These are phyloP conservation scores for Protophormia terraenovae DNA, from an alignment of 2,888 invertebrate genomes.

Conservation along the genomic window DNA sequence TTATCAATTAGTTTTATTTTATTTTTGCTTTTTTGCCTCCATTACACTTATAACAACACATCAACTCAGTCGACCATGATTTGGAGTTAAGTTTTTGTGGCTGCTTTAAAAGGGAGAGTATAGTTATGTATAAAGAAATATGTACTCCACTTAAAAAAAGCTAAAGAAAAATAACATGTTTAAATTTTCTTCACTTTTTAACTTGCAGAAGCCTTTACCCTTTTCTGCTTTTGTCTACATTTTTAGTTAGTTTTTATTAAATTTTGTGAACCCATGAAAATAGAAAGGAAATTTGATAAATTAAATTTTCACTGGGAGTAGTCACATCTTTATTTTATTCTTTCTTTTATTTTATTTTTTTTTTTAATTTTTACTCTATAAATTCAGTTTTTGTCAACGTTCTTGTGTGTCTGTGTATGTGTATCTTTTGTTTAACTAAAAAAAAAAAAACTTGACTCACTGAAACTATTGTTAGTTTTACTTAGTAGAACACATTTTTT, in stretches of 20 bases:
- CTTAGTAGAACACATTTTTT: slow-evolving; percentile 48
- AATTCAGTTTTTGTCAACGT: slow-evolving; percentile 42
- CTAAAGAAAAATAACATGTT: no score
- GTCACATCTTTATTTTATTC: slow-evolving; percentile 23
- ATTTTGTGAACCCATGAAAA: slow-evolving; percentile 54
- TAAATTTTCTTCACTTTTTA: no score
- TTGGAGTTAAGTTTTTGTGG: neutral
- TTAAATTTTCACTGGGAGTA: slow-evolving; percentile 63
- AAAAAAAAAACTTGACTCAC: slow-evolving; percentile 17
- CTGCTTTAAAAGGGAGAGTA: slow-evolving; percentile 1
- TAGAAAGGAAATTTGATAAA: slow-evolving; percentile 65
- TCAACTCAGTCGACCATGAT: slow-evolving; percentile 38
- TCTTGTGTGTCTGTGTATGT: neutral
- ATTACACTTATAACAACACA: slow-evolving; percentile 29
- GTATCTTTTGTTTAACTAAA: neutral
- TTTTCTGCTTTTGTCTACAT: neutral
- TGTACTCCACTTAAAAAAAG: neutral
- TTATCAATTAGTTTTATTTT: slow-evolving; percentile 32
- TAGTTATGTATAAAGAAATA: neutral
- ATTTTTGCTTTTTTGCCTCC: slow-evolving; percentile 20
- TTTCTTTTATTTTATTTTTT: neutral
- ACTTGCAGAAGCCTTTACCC: neutral
- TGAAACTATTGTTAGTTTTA: slow-evolving; percentile 63
- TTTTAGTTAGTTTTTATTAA: slow-evolving; percentile 40
- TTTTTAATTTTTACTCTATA: slow-evolving; percentile 35